Evolutionary conservation across 1,140 invertebrate species (phyloP), one percentile per base, ranked within the genome.

Genomic region (Drosophila hydei): DNA sequence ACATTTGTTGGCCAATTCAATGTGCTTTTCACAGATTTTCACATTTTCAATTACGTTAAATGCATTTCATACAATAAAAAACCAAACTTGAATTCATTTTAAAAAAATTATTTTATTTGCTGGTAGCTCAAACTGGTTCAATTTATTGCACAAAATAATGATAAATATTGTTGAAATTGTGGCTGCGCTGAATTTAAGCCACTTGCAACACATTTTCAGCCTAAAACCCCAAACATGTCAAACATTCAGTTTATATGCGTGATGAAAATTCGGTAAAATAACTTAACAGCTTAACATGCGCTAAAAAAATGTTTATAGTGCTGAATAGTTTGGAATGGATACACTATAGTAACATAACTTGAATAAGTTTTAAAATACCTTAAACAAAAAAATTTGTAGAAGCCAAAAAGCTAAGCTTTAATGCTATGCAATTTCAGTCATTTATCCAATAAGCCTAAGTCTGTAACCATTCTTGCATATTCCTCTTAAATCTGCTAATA

Each of bases 41-140:
- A n/a, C 19, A 61, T 16, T 61, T 63, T 18, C 43, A 50, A 70
- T 70, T 56, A 70, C 18, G 47, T 55, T 9, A 48, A 70, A 70
- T 55, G 50, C 50, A 52, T 48, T 61, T 47, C 7, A 27, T 50
- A 21, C 8, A 11, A 42, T 21, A 7, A 52, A 43, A 14, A 51
- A 30, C 2, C 8, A 3, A 25, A 60, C 42, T 43, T 4, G 30
- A 14, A 36, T 25, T 61, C 23, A 11, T 18, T 48, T 36, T 12
- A 2, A 21, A 36, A 62, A 33, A 25, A 30, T 40, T 27, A 69
- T 47, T n/a, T 3, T 23, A 42, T 67, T 63, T 55, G 14, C 30
- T 48, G 30, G 14, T 23, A 55, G 63, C 18, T 42, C 7, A 19
- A 62, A 16, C 16, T 51, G 48, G 12, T n/a, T 62, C 9, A 23